Base-by-base conservation (phyloP, 2,797 vertebrate genomes). In the Pyrocephalus nanus region DNA sequence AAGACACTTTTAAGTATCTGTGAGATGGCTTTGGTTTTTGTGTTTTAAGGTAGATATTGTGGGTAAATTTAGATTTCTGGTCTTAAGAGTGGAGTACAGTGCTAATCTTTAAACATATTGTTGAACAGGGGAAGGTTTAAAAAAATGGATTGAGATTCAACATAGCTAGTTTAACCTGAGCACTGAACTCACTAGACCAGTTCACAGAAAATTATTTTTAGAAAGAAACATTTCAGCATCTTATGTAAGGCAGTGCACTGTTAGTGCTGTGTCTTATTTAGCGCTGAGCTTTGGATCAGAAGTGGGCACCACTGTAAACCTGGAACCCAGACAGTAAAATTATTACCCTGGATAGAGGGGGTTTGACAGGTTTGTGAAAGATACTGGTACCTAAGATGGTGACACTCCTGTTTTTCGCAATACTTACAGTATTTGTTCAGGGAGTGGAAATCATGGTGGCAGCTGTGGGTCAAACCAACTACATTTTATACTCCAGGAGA, bases 341-440 rank as follows among this genome's bases (percentile, higher is more conserved):
- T 32, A 5, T 72, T 71, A 40, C 20, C 18, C 20, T 72, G 50
- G 27, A 8, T 62, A 4, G 6, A 32, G 26, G 20, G 53, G 51
- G 32, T 76, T 53, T 50, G 23, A 18, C 34, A 61, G 14, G 19
- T 54, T 86, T 50, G 7, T 21, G 12, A 55, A 66, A 66, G 32
- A 4, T n/a, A 8, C 4, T 2, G 3, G 6, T 47, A 34, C 36
- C n/a, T 47, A 50, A 74, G 43, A 12, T 75, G 13, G 29, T 79
- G 54, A 40, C 8, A 2, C 5, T 32, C 4, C 0, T n/a, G n/a
- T 66, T 53, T 65, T 34, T 36, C 8, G 8, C 27, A 20, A 1
- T 50, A 45, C 15, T 58, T 53, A 34, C 0, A 10, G 2, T 30
- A n/a, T 21, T 50, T 67, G 8, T 71, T 83, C 32, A 55, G 74